A percentile compares a stretch with the other conserved stretches of the same genome.
phyloP scores from a whole-genome alignment of 2,888 invertebrate species.

The Exocentrus adspersus region DNA sequence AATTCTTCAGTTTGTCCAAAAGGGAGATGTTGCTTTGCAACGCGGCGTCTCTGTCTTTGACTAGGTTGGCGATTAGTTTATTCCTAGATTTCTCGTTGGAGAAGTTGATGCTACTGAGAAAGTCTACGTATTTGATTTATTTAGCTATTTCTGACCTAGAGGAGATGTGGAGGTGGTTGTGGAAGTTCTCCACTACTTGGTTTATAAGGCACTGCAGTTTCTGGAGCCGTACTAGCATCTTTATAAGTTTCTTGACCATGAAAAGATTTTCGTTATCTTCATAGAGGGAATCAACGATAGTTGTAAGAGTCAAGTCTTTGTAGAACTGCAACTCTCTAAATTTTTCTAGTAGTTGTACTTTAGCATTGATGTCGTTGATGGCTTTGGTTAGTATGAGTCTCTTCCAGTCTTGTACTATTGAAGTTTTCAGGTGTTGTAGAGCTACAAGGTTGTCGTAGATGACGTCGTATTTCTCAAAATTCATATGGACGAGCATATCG shows the following conservation, averaged over 20 bases:
- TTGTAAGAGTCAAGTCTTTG: slow-evolving; percentile 48
- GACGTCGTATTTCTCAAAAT: slow-evolving; percentile 51
- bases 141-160: slow-evolving; percentile 64
- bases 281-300: slow-evolving; percentile 45
- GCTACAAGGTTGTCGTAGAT: slow-evolving; percentile 54
- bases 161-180: slow-evolving; percentile 61
- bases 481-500: slow-evolving; percentile 53
- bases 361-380: slow-evolving; percentile 50
- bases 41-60: slow-evolving; percentile 64
- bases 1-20: slow-evolving; percentile 61
- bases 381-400: slow-evolving; percentile 50
- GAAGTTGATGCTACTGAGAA: slow-evolving; percentile 65
- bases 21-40: slow-evolving; percentile 52
- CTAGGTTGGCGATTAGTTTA: slow-evolving; percentile 67
- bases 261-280: slow-evolving; percentile 49
- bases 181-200: slow-evolving; percentile 55
- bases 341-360: slow-evolving; percentile 53
- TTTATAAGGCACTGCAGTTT: slow-evolving; percentile 56
- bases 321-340: slow-evolving; percentile 54
- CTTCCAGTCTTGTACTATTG: slow-evolving; percentile 57
- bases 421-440: slow-evolving; percentile 54
- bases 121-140: slow-evolving; percentile 66
- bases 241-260: slow-evolving; percentile 52
- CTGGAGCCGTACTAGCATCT: slow-evolving; percentile 55
- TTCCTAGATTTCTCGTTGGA: slow-evolving; percentile 68